A percentile compares a stretch with the other conserved stretches of the same genome.
Evolutionary conservation across 1,140 invertebrate species (phyloP).

Genomic region (Condylostylus longicornis): DNA sequence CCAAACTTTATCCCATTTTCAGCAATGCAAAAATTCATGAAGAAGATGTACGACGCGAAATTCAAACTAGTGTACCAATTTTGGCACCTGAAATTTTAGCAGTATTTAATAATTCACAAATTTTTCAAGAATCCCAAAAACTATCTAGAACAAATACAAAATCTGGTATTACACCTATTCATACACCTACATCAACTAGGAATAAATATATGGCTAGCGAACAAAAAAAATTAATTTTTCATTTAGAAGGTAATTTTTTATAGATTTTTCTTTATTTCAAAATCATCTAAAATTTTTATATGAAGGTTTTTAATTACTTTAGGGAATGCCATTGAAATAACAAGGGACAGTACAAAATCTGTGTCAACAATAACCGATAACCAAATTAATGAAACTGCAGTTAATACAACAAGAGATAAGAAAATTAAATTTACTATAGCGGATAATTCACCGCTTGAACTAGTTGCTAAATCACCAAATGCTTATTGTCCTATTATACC

Average conservation of each 20-base stretch:
- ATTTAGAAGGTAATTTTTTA: conserved; percentile 31
- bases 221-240: conserved; percentile 23
- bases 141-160: conserved; percentile 25
- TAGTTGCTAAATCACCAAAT: not conserved
- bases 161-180: conserved; percentile 21
- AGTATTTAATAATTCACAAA: conserved; percentile 31
- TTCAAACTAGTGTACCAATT: conserved; percentile 28
- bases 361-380: too few species aligned
- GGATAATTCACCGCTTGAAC: conserved; percentile 20
- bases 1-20: conserved; percentile 1
- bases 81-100: conserved; percentile 28
- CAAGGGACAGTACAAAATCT: not conserved
- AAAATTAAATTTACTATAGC: conserved; percentile 26
- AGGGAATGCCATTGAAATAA: conserved; percentile 14
- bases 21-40: conserved; percentile 29
- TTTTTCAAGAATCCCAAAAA: conserved; percentile 31
- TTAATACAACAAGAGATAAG: conserved; percentile 11
- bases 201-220: conserved; percentile 24
- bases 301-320: too few species aligned
- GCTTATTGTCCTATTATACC: not conserved
- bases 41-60: conserved; percentile 29
- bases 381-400: too few species aligned
- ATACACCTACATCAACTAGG: conserved; percentile 21
- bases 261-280: too few species aligned
- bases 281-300: too few species aligned